These are phyloP conservation scores for Nannobrachium achirus DNA, from an alignment of 2,113 vertebrate species.

Conservation along the genomic window DNA sequence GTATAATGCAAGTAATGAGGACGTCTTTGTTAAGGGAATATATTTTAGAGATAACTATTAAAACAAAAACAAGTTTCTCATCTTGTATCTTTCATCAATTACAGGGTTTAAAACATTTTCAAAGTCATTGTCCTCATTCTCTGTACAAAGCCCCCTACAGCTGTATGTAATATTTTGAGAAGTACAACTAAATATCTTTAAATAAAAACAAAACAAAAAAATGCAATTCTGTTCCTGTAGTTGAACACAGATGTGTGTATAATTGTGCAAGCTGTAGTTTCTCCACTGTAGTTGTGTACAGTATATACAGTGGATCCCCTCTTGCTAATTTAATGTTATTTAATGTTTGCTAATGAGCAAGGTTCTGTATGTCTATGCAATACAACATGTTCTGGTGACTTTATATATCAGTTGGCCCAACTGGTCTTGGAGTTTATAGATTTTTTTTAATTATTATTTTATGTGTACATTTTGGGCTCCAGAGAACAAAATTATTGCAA, in stretches of 20 bases:
- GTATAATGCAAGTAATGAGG: conserved; percentile 33
- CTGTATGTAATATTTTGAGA: conserved; percentile 73
- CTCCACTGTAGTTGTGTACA: conserved; percentile 48
- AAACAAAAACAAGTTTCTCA: conserved; percentile 44
- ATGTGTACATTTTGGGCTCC: conserved; percentile 84
- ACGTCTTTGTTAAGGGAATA: conserved; percentile 62
- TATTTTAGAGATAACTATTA: conserved; percentile 41
- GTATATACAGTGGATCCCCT: conserved; percentile 82
- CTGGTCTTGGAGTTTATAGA: conserved; percentile 81
- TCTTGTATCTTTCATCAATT: conserved; percentile 51
- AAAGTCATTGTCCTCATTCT: conserved; percentile 35
- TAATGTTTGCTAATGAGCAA: conserved; percentile 75
- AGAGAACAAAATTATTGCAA: conserved; percentile 81
- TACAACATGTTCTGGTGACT: conserved; percentile 71
- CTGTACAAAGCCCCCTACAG: conserved; percentile 72
- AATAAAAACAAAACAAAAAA: conserved; percentile 43
- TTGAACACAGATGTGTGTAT: conserved; percentile 79
- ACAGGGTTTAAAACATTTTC: conserved; percentile 62
- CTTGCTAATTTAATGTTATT: conserved; percentile 85
- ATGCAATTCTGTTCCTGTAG: conserved; percentile 64
- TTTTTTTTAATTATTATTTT: conserved; percentile 58
- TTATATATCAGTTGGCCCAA: conserved; percentile 76
- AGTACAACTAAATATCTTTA: conserved; percentile 60
- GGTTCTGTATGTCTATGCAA: conserved; percentile 66
- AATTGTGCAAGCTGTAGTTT: conserved; percentile 75